Evolutionary conservation across 2,797 vertebrate genomes (phyloP), one percentile per base, ranked within the genome.

Genomic region (Stomatorhinus walkeri): DNA sequence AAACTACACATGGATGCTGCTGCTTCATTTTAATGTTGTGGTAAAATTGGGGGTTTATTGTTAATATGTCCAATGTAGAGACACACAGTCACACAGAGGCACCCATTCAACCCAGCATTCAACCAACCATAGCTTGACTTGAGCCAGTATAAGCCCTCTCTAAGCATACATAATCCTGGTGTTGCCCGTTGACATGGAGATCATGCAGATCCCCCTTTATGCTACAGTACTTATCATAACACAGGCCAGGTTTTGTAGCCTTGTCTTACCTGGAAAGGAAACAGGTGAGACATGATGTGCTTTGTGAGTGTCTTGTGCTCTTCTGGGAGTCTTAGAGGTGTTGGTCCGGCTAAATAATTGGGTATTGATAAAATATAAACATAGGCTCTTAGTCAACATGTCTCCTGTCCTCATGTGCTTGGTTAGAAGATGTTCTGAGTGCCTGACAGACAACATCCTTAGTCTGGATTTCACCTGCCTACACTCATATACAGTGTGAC

Each of bases 1-100:
- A 87, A 87, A 24, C 43, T 72, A 87, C 61, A 87, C 22, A 72
- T 22, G 43, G 24, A 87, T 72, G 61, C 61, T 72, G 61, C 87
- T 87, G 61, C 61, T 72, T 32, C 61, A 51, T 61, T 19, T 40
- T 59, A 87, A 87, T 19, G 32, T 56, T 61, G 84, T 87, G 85
- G 51, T 52, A 72, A 68, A 72, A 68, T 48, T 22, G 87, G 61
- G 43, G 61, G 46, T 49, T 72, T 87, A 48, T 51, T 46, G 43
- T 87, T 87, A 49, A 46, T 49, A 22, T 87, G 40, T 87, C 36
- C 61, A 72, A 32, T 49, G 56, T n/a, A 87, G 54, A 87, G 28
- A 76, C 68, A 76, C 28, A 3, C 68, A 36, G 22, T 48, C 64
- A 49, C 64, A 52, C 68, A 76, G 22, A 88, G 16, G 54, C 48